phyloP scores from a whole-genome alignment of 1,140 invertebrate genomes.

The Leptestheria dahalacensis region DNA sequence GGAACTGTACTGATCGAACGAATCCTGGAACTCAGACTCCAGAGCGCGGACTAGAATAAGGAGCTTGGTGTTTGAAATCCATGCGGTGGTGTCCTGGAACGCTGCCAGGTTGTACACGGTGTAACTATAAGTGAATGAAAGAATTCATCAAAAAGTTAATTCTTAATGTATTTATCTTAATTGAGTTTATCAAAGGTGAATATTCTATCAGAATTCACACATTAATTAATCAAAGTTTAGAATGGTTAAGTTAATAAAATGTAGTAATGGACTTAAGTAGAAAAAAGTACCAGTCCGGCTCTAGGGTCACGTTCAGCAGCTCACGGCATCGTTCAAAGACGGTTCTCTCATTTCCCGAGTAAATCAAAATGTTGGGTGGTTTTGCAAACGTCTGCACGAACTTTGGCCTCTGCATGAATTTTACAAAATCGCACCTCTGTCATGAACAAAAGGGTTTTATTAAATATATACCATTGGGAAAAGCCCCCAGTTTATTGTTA shows the following conservation, averaged over 20 bases:
- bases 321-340: not conserved
- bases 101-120: not conserved
- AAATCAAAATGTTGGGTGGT: conserved; percentile 5
- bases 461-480: too few relatives aligned
- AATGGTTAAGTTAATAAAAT: too few relatives aligned
- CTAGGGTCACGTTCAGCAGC: not conserved
- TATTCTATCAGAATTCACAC: too few relatives aligned
- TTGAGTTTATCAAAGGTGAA: too few relatives aligned
- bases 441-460: too few relatives aligned
- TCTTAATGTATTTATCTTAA: too few relatives aligned
- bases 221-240: too few relatives aligned
- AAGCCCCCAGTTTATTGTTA: too few relatives aligned
- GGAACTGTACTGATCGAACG: not conserved
- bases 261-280: too few relatives aligned
- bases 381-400: not conserved
- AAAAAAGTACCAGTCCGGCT: conserved; percentile 3
- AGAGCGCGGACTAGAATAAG: not conserved
- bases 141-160: too few relatives aligned
- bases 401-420: not conserved
- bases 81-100: not conserved
- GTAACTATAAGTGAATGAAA: not conserved
- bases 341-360: not conserved
- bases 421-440: not conserved
- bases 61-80: not conserved
- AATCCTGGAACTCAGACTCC: not conserved